Percentiles rank a stretch among this genome's conserved stretches.
phyloP scores from a whole-genome alignment of 2,888 invertebrate genomes.

The Buathra laborator region DNA sequence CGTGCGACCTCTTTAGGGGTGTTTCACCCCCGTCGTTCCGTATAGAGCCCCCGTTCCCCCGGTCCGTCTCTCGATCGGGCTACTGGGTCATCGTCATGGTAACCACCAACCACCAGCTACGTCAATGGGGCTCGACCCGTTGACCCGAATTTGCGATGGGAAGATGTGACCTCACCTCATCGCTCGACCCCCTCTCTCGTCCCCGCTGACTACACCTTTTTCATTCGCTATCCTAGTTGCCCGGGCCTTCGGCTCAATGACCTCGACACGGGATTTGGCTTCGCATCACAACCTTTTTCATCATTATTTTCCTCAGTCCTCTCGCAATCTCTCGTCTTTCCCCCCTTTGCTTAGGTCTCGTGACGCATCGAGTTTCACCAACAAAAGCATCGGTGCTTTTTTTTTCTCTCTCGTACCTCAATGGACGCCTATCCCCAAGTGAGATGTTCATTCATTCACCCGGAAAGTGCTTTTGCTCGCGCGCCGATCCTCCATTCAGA shows the following conservation, averaged over 20 bases:
- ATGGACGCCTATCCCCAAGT: constrained; percentile 28
- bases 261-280: constrained; percentile 20
- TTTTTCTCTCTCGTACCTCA: constrained; percentile 20
- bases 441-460: constrained; percentile 33
- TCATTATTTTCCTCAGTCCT: neutral
- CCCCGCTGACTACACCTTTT: neutral
- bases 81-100: constrained; percentile 74
- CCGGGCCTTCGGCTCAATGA: neutral
- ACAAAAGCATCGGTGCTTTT: constrained; percentile 25
- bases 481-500: constrained; percentile 30
- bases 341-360: neutral
- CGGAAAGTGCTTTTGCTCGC: constrained; percentile 11
- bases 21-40: constrained; percentile 65
- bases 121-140: constrained; percentile 65
- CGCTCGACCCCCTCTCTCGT: neutral
- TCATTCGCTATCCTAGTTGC: neutral
- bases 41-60: constrained; percentile 1
- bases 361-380: constrained; percentile 17
- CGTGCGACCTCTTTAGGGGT: constrained; percentile 69
- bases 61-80: constrained; percentile 15
- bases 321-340: neutral
- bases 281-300: neutral
- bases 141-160: constrained; percentile 66
- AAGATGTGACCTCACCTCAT: constrained; percentile 34
- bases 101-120: constrained; percentile 65